Base-by-base conservation (phyloP, 1,140 invertebrate species). In the Dreissena rostriformis region DNA sequence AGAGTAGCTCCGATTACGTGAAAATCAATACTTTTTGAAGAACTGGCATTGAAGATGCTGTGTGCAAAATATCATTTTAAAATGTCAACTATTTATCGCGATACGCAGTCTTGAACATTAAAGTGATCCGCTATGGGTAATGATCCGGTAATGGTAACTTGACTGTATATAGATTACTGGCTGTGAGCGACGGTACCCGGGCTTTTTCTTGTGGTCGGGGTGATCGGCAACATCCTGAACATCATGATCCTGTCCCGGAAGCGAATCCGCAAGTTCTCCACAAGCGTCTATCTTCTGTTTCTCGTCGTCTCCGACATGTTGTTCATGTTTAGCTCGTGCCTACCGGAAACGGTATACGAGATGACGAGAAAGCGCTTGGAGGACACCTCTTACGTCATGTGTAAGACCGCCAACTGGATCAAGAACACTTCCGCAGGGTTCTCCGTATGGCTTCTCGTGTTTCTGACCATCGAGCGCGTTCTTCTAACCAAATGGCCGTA, bases 401-500 rank as follows among this genome's bases (percentile, higher is more conserved):
- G 74, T 61, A 55, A 61, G 28, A 5, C 51, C 4, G 19, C 24
- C 17, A 10, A 15, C 15, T 76, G 26, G 24, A 17, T 76, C n/a
- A 26, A 17, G 10, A 24, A 63, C 11, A 76, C 74, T 19, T 65
- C 74, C 5, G 74, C 29, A 7, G 29, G 39, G 0, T 49, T 39
- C 39, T 76, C 74, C n/a, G 52, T 24, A 39, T 76, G 74, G 74
- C 22, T 76, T 29, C 61, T 76, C 11, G 74, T 76, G 15, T 61
- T 76, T 0, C 15, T 76, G 6, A 76, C 74, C 14, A 19, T 76
- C 61, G 74, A 76, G 24, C 28, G 74, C 12, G 63, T 39, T n/a
- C 14, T 76, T 15, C 14, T 76, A 0, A 76, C 74, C 15, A 76
- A 76, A 24, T 24, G 24, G 15, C 74, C 74, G 7, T n/a, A 63